Base-by-base conservation (phyloP, 2,113 vertebrate genomes). In the Eupsittula cactorum region DNA sequence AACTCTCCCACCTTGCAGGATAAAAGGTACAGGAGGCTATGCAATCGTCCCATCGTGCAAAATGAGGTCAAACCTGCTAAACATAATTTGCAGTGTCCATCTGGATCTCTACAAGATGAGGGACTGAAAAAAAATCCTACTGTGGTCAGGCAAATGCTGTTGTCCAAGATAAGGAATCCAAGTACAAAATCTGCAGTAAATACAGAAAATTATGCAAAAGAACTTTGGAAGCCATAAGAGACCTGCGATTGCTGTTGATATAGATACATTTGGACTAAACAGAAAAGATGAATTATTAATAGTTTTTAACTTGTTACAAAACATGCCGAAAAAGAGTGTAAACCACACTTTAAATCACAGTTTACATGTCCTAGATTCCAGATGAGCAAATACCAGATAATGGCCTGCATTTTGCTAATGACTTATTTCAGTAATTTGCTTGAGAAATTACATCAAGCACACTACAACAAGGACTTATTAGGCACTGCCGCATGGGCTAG, bases 321-420 rank as follows among this genome's bases (percentile, higher is more conserved):
- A 94, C 53, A 75, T 65, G 69, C 19, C 53, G 76, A 92, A 80
- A 57, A 93, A 50, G 84, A 84, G 53, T 53, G 60, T 88, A 92
- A 83, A 96, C 53, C 39, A 70, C 76, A 76, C 70, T 89, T 52
- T 52, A 95, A 92, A 95, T 73, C 49, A 83, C 63, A 84, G 46
- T 89, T 92, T 85, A 55, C n/a, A 89, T 46, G 64, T 46, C 60
- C 79, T 82, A 92, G 88, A 96, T 95, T 96, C 88, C 52, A 35
- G 90, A 96, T 94, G 94, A 94, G 67, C 89, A 93, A 96, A 95
- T 74, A 91, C 42, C 46, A 93, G 92, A 90, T 92, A 96, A 92
- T 41, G 3, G 88, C 41, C 84, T 83, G 86, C 82, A 77, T 95
- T 95, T 95, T 15, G 18, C 73, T 90, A 95, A 90, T 74, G 0